Evolutionary conservation across 1,140 invertebrate genomes (phyloP).

Genomic region (Neodiprion pinetum): DNA sequence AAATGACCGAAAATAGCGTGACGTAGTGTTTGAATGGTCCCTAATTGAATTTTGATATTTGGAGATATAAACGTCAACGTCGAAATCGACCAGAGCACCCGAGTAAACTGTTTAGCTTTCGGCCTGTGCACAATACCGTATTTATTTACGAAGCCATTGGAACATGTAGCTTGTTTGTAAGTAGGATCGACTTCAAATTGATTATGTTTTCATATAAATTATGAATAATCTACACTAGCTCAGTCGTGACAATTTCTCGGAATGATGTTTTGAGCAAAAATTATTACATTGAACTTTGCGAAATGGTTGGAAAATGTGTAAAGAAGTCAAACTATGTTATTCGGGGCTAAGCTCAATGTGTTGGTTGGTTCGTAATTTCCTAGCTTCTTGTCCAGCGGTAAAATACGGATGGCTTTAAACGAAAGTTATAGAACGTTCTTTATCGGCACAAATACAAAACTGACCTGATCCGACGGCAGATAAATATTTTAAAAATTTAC

Average conservation of each 20-base stretch:
- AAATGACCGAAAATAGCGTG: too few relatives aligned
- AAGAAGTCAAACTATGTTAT: conserved; percentile 19
- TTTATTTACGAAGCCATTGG: conserved; percentile 35
- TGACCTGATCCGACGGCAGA: too few relatives aligned
- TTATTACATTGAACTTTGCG: not conserved
- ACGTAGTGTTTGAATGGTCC: too few relatives aligned
- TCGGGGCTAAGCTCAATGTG: conserved; percentile 21
- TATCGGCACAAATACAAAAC: too few relatives aligned
- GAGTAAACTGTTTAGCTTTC: conserved; percentile 27
- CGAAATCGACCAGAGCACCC: too few relatives aligned
- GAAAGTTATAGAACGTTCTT: conserved; percentile 24
- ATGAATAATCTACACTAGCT: conserved; percentile 20
- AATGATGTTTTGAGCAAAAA: conserved; percentile 23
- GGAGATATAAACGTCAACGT: too few relatives aligned
- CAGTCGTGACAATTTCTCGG: conserved; percentile 25
- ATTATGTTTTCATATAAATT: conserved; percentile 30
- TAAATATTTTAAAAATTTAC: too few relatives aligned
- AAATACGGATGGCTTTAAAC: conserved; percentile 29
- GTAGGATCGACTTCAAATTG: conserved; percentile 20
- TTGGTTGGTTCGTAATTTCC: conserved; percentile 16
- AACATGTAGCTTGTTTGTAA: conserved; percentile 26
- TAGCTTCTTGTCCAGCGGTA: conserved; percentile 29
- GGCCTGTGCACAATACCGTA: conserved; percentile 29
- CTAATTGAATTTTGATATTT: too few relatives aligned
- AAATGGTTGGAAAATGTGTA: conserved; percentile 3